Base-by-base conservation (phyloP, 2,113 vertebrate genomes). In the Burhinus bistriatus region DNA sequence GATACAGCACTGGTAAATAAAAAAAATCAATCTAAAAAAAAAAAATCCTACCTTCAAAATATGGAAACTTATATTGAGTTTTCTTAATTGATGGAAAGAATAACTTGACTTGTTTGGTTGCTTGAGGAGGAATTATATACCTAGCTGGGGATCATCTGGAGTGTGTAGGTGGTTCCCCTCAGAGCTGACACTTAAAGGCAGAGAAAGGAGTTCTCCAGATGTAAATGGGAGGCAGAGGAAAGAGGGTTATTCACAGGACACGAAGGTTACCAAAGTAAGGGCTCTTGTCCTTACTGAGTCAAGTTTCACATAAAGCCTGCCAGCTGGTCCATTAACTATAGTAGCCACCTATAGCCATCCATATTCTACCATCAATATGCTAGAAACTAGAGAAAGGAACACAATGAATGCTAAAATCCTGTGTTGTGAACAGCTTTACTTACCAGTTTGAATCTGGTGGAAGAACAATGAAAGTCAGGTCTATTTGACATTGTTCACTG, bases 61-160 rank as follows among this genome's bases (percentile, higher is more conserved):
- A 36, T 3, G 0, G 5, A 34, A 61, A 8, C 2, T 10, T 62
- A 78, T 12, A 51, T 2, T 3, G n/a, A 13, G 5, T 54, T 86
- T 83, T 80, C 58, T 65, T 36, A 55, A 11, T 45, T 84, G 34
- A 30, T 61, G 9, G 45, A 75, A 76, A 59, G 22, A 45, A 45
- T 70, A 55, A 49, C 9, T 57, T 66, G 25, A 22, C 6, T 22
- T 66, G 22, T 52, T 91, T 66, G 8, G 16, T 72, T 85, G 42
- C 29, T 91, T 58, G 34, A 77, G 19, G 42, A 71, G 11, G 42
- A 91, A 45, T 45, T 62, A n/a, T 8, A 6, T 52, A 66, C 26
- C 26, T 45, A 68, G 10, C 29, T 72, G 52, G 26, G 13, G 25
- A 82, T 57, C 58, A 51, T 62, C 18, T 81, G 52, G 29, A 45